Evolutionary conservation across 2,113 vertebrate species (phyloP).

Genomic region (Perognathus longimembris): DNA sequence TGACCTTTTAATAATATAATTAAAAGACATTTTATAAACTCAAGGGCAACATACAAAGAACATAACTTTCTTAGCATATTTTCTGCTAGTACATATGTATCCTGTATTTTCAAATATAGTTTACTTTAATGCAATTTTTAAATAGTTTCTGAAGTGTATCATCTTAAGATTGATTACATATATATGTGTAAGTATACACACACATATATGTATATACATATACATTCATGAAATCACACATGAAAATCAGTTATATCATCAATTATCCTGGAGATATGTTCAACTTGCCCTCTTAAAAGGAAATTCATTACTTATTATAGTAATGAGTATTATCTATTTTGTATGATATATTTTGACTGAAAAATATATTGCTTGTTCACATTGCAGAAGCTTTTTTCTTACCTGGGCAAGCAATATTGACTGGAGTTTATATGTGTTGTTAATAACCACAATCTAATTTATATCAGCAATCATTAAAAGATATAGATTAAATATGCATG

Average conservation of each 20-base stretch:
- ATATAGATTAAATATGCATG: neutral
- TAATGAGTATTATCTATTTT: neutral
- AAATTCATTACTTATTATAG: neutral
- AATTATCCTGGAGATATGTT: neutral
- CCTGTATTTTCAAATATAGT: neutral
- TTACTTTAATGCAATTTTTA: neutral
- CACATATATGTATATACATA: too few species aligned
- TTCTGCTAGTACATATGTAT: neutral
- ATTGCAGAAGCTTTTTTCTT: neutral
- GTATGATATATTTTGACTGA: neutral
- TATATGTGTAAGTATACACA: too few species aligned
- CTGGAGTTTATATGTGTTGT: neutral
- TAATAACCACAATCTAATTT: neutral
- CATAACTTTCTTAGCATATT: neutral
- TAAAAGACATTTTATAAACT: neutral
- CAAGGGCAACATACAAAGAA: neutral
- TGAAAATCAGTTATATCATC: neutral
- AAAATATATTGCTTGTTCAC: neutral
- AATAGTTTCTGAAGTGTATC: neutral
- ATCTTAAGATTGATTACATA: constrained; percentile 17
- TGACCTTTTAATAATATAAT: neutral
- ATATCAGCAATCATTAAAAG: neutral
- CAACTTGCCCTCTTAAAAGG: neutral
- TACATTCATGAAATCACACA: neutral
- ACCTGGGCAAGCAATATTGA: neutral